These are phyloP conservation scores for Drosophila affinis DNA, from an alignment of 2,888 invertebrate species.

Conservation along the genomic window DNA sequence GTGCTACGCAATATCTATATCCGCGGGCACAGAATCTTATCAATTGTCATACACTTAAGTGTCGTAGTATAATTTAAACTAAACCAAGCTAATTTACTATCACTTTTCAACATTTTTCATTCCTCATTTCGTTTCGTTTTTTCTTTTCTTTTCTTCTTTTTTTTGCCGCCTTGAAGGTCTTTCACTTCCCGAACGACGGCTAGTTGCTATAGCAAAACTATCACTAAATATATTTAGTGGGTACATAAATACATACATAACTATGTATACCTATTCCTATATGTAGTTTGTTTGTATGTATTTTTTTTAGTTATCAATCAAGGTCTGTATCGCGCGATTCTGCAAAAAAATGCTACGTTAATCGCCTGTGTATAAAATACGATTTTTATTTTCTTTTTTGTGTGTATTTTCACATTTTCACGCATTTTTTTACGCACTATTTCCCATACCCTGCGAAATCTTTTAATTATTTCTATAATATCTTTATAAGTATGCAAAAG, in stretches of 20 bases:
- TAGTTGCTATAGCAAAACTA: conserved; percentile 42
- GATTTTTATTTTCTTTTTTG: conserved; percentile 20
- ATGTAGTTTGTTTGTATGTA: conserved; percentile 30
- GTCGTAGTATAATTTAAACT: conserved; percentile 61
- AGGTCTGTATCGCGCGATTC: conserved; percentile 76
- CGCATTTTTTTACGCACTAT: conserved; percentile 59
- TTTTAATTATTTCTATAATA: conserved; percentile 67
- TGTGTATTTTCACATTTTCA: conserved; percentile 21
- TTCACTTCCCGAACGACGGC: conserved; percentile 1
- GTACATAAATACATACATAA: conserved; percentile 8
- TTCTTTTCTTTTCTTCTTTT: conserved; percentile 3
- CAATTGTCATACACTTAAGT: conserved; percentile 69
- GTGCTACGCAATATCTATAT: conserved; percentile 44
- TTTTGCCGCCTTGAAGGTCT: conserved; percentile 17
- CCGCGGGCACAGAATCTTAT: conserved; percentile 57
- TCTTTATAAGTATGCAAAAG: conserved; percentile 28
- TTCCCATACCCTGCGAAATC: conserved; percentile 24
- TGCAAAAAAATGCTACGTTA: conserved; percentile 68
- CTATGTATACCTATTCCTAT: conserved; percentile 1
- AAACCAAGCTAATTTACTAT: conserved; percentile 65
- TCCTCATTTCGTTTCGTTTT: background rate
- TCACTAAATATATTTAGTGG: conserved; percentile 1
- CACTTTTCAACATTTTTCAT: conserved; percentile 43
- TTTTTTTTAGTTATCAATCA: conserved; percentile 69
- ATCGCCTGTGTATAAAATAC: conserved; percentile 34